Conservation (phyloP, 2,888 invertebrate species). For the Drosophila limbata region DNA sequence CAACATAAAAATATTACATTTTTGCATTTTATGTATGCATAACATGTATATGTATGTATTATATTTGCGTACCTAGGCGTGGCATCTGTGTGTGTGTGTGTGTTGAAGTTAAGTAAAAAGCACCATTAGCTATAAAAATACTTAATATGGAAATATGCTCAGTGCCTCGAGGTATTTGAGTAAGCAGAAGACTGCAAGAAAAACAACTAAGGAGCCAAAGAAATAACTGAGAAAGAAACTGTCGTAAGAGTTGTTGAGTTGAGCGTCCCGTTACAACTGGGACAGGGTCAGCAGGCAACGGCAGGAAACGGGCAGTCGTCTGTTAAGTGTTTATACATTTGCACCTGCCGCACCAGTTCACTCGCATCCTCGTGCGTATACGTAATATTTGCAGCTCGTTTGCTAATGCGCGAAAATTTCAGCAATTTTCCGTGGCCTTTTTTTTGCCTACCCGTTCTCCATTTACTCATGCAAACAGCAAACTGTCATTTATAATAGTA, state of each 20-base stretch:
- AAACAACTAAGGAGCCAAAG: constrained; percentile 29
- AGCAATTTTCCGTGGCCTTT: constrained; percentile 7
- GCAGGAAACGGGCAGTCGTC: constrained; percentile 43
- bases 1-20: constrained; percentile 74
- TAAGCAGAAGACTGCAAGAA: constrained; percentile 45
- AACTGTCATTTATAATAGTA: constrained; percentile 24
- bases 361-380: constrained; percentile 43
- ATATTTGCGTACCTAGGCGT: constrained; percentile 38
- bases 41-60: neutral
- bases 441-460: neutral
- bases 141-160: constrained; percentile 79
- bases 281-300: constrained; percentile 38
- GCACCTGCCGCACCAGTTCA: constrained; percentile 43
- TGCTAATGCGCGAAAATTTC: constrained; percentile 23
- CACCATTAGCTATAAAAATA: constrained; percentile 81
- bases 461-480: constrained; percentile 3
- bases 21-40: constrained; percentile 49
- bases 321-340: constrained; percentile 56
- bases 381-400: constrained; percentile 38
- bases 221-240: constrained; percentile 62
- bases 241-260: constrained; percentile 66
- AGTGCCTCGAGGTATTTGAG: constrained; percentile 67
- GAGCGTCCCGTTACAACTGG: constrained; percentile 28
- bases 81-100: constrained; percentile 60
- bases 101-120: constrained; percentile 78